Evolutionary conservation across 2,797 vertebrate species (phyloP).

Genomic region (Distichodus sexfasciatus): DNA sequence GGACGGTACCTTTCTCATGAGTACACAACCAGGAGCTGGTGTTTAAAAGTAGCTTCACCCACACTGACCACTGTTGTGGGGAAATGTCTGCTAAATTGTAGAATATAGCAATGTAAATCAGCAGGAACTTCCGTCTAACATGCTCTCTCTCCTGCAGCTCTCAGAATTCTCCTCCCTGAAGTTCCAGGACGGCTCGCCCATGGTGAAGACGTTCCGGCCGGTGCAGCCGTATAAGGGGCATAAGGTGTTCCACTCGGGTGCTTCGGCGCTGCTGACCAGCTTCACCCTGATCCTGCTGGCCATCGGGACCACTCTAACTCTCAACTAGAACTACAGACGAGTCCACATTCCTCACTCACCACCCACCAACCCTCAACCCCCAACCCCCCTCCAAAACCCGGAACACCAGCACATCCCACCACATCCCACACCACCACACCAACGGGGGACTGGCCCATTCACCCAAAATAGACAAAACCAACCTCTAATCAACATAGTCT

Average conservation of each 20-base stretch:
- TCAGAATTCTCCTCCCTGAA: slow-evolving; percentile 68
- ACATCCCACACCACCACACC: slow-evolving; percentile 48
- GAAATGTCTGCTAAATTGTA: too few relatives aligned
- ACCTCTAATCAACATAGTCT: too few relatives aligned
- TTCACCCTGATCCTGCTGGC: slow-evolving; percentile 53
- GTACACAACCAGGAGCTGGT: too few relatives aligned
- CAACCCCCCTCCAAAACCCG: too few relatives aligned
- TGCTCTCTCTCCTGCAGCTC: slow-evolving; percentile 66
- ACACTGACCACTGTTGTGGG: too few relatives aligned
- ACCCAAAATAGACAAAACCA: too few relatives aligned
- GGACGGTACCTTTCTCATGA: too few relatives aligned
- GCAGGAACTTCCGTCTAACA: not conserved
- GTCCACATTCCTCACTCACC: too few relatives aligned
- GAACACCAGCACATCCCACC: slow-evolving; percentile 11
- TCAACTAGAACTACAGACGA: too few relatives aligned
- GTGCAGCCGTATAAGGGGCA: slow-evolving; percentile 70
- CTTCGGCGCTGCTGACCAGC: slow-evolving; percentile 56
- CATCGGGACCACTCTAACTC: slow-evolving; percentile 48
- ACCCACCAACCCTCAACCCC: too few relatives aligned
- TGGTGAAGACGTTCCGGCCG: slow-evolving; percentile 80
- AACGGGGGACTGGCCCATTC: too few relatives aligned
- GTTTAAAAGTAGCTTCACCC: too few relatives aligned
- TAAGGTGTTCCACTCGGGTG: slow-evolving; percentile 69
- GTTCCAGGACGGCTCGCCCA: slow-evolving; percentile 53
- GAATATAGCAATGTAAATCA: not conserved